phyloP scores from a whole-genome alignment of 2,888 invertebrate species.

The Leptinotarsa tumamoca region DNA sequence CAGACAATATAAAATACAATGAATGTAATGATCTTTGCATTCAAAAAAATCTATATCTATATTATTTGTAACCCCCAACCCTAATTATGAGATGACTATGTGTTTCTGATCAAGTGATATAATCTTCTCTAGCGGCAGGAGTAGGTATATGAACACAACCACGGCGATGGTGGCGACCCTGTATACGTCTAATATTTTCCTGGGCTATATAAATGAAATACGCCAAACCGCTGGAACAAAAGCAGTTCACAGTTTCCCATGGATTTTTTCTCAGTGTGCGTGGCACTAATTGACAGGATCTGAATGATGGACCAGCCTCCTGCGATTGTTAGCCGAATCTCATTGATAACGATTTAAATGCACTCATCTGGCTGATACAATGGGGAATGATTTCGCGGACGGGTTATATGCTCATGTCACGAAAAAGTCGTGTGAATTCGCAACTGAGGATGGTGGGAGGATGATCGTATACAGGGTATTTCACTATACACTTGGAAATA shows the following conservation, averaged over 20 bases:
- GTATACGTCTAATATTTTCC: neutral
- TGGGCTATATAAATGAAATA: neutral
- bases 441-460: neutral
- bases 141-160: too few species aligned
- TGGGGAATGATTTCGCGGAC: slow-evolving; percentile 37
- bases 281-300: slow-evolving; percentile 45
- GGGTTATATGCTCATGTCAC: slow-evolving; percentile 12
- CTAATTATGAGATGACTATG: too few species aligned
- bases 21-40: too few species aligned
- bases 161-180: too few species aligned
- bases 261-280: slow-evolving; percentile 42
- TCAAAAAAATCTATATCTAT: too few species aligned
- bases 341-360: slow-evolving; percentile 40
- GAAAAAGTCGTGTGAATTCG: slow-evolving; percentile 20
- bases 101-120: too few species aligned
- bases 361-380: slow-evolving; percentile 39
- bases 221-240: slow-evolving; percentile 9
- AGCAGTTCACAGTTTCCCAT: slow-evolving; percentile 30
- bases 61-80: too few species aligned
- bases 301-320: slow-evolving; percentile 41
- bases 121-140: too few species aligned
- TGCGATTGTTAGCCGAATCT: slow-evolving; percentile 41
- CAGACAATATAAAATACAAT: too few species aligned
- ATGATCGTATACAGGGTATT: neutral
- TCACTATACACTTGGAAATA: too few species aligned